phyloP scores from a whole-genome alignment of 1,140 invertebrate species.

The Campoletis sonorensis region DNA sequence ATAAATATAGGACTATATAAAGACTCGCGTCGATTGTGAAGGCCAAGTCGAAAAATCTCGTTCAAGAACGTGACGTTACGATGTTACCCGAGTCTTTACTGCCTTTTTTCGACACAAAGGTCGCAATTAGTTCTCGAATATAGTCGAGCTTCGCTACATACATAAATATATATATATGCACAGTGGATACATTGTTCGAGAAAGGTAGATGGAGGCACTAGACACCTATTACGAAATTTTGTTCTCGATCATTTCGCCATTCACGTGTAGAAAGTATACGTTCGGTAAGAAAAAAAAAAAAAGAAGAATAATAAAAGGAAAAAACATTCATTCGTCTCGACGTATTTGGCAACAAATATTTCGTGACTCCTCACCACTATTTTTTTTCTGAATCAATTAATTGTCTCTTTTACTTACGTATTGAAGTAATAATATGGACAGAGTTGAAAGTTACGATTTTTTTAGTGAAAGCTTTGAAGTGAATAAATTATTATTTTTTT shows the following conservation, averaged over 20 bases:
- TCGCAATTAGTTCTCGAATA: constrained; percentile 17
- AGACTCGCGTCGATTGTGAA: constrained; percentile 4
- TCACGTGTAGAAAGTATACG: constrained; percentile 11
- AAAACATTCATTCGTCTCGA: neutral
- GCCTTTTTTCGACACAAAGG: constrained; percentile 1
- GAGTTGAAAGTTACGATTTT: too few species aligned
- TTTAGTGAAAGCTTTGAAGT: too few species aligned
- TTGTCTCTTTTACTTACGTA: neutral
- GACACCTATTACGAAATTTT: neutral
- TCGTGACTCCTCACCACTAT: neutral
- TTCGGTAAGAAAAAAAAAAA: neutral
- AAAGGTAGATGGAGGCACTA: constrained; percentile 3
- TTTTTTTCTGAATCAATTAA: constrained; percentile 5
- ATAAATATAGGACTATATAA: constrained; percentile 1
- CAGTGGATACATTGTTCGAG: neutral
- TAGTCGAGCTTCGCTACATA: neutral
- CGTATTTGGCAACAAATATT: neutral
- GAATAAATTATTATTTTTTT: too few species aligned
- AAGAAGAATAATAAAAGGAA: too few species aligned
- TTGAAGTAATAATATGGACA: too few species aligned
- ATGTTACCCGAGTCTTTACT: neutral
- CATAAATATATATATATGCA: too few species aligned
- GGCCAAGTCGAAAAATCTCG: constrained; percentile 23
- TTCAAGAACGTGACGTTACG: constrained; percentile 18
- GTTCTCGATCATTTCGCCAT: neutral